Base-by-base conservation (phyloP, 2,797 vertebrate species). In the Sus cebifrons region DNA sequence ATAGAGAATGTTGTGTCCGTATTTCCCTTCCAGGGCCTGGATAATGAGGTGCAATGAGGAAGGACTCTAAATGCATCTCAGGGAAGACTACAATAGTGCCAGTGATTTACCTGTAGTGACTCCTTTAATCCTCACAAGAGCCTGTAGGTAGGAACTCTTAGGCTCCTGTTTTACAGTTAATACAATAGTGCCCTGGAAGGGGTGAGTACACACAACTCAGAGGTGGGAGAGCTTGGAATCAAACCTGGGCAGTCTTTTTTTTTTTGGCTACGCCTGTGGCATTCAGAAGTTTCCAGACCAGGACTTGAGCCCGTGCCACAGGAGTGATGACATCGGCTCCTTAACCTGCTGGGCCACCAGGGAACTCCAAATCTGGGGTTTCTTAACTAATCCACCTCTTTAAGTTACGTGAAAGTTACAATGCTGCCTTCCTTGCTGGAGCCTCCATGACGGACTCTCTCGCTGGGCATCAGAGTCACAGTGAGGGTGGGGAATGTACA, bases 41-140 rank as follows among this genome's bases (percentile, higher is more conserved):
- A 91, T 77, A 89, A 79, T 92, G 79, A 91, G 67, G 14, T 94
- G 40, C 44, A 67, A 92, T 56, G 32, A 96, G 86, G 85, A 91
- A 58, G 14, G 20, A 64, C 3, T 27, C 73, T 78, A 95, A 85
- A 60, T 60, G 54, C 9, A 89, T 16, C 52, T 91, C 56, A 84
- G 54, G 89, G 27, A 95, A 93, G 49, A 96, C 3, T 14, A 84
- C 11, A 74, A 86, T 9, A 85, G 15, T 62, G 29, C 13, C 68
- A 94, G 20, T 54, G 68, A 75, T 81, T 96, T 54, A 83, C 15
- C 65, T 56, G 16, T 49, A 92, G 62, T 83, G 91, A 95, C 49
- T 91, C 49, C 93, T 82, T 83, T 74, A 91, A 88, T 86, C 32
- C 49, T 64, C 52, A 91, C 11, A 87, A 83, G 52, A 96, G 54